These are phyloP conservation scores for Drosophila anomalata DNA, from an alignment of 2,888 invertebrate species.

Conservation along the genomic window DNA sequence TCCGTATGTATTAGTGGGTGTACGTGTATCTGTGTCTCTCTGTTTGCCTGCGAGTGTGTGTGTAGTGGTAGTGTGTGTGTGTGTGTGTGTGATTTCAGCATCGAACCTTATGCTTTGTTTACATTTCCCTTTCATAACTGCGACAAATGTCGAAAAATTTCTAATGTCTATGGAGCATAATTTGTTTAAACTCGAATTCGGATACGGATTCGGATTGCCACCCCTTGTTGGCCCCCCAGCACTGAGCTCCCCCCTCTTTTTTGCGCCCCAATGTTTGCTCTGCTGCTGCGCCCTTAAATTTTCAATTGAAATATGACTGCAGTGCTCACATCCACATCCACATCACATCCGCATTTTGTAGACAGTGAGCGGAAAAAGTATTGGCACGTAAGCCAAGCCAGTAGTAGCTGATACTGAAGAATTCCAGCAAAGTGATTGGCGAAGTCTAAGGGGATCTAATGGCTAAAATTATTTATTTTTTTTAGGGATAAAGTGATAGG, in stretches of 20 bases:
- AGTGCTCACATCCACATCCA: constrained; percentile 21
- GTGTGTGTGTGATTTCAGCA: constrained; percentile 38
- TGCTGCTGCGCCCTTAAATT: constrained; percentile 63
- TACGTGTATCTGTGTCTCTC: neutral
- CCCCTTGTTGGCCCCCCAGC: no score
- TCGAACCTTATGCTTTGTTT: constrained; percentile 66
- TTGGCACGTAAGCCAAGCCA: constrained; percentile 24
- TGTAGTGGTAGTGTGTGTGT: constrained; percentile 14
- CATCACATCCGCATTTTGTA: constrained; percentile 25
- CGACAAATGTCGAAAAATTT: constrained; percentile 4
- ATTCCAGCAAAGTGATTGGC: neutral
- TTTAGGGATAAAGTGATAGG: no score
- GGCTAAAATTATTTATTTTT: no score
- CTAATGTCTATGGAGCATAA: constrained; percentile 55
- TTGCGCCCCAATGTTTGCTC: constrained; percentile 1
- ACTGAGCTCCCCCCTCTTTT: neutral
- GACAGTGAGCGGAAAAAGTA: constrained; percentile 29
- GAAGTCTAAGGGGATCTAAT: no score
- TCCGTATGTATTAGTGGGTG: neutral
- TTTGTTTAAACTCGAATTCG: constrained; percentile 61
- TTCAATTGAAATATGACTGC: constrained; percentile 74
- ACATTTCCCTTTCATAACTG: constrained; percentile 71
- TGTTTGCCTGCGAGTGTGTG: constrained; percentile 19
- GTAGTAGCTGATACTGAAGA: constrained; percentile 11
- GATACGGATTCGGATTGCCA: constrained; percentile 3